Conservation (phyloP, 2,888 invertebrate genomes). For the Volucella bombylans region DNA sequence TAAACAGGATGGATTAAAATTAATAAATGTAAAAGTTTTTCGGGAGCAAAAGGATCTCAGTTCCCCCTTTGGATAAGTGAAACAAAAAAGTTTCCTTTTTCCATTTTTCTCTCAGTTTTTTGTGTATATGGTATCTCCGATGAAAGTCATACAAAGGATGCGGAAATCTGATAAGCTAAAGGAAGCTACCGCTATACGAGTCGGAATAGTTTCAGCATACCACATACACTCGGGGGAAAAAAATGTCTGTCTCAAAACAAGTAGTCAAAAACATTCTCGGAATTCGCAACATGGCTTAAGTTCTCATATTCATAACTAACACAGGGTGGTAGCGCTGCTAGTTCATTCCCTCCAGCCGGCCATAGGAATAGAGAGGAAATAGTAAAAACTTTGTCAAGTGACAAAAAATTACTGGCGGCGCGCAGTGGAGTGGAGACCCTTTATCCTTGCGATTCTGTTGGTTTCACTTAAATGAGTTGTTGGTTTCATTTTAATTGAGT, state of each 20-base stretch:
- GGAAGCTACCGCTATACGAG: conserved; percentile 2
- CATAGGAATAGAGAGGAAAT: neutral
- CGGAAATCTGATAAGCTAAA: conserved; percentile 42
- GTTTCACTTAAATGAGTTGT: conserved; percentile 41
- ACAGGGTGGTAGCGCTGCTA: neutral
- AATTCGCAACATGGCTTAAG: conserved; percentile 19
- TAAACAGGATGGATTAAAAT: conserved; percentile 46
- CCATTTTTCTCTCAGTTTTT: neutral
- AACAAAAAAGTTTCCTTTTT: conserved; percentile 17
- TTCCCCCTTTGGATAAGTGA: neutral
- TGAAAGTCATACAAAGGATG: neutral
- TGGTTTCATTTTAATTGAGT: conserved; percentile 57
- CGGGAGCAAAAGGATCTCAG: conserved; percentile 3
- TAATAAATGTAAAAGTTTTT: conserved; percentile 45
- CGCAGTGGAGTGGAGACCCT: neutral
- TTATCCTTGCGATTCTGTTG: conserved; percentile 30
- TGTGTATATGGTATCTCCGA: neutral
- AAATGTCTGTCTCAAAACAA: conserved; percentile 15
- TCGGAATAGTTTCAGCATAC: conserved; percentile 26
- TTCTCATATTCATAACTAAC: conserved; percentile 11
- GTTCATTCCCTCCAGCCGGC: too few relatives aligned
- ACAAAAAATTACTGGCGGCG: neutral
- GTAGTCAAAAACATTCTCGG: conserved; percentile 9
- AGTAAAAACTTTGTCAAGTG: neutral
- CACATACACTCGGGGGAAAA: conserved; percentile 2